phyloP scores from a whole-genome alignment of 1,140 invertebrate species.

The Hirudo medicinalis region DNA sequence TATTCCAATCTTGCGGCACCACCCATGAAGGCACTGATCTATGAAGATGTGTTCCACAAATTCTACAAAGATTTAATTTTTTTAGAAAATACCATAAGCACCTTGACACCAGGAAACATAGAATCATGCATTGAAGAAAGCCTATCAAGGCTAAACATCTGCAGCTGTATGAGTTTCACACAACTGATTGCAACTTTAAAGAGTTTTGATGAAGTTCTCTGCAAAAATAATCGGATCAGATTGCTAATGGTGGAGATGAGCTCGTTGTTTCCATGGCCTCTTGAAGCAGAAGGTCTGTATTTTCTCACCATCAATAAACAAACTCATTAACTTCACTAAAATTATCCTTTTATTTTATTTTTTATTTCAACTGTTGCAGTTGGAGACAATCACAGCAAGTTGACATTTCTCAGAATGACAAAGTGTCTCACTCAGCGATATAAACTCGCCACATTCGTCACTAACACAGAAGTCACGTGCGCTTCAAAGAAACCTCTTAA shows the following conservation, averaged over 20 bases:
- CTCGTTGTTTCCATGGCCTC: slow-evolving; percentile 4
- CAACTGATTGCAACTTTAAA: background rate
- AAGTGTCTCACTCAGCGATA: background rate
- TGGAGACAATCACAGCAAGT: background rate
- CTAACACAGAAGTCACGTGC: background rate
- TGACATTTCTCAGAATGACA: background rate
- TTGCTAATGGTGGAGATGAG: background rate
- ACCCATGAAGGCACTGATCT: no score
- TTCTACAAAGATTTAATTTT: no score
- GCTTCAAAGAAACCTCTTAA: background rate
- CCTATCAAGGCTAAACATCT: background rate
- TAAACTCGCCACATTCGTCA: background rate
- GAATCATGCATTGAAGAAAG: background rate
- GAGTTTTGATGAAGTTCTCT: background rate
- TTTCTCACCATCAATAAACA: background rate
- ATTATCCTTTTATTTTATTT: background rate
- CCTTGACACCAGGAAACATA: background rate
- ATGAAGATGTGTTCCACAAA: no score
- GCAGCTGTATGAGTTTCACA: background rate
- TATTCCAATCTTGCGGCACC: no score
- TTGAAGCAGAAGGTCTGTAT: background rate
- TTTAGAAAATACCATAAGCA: no score
- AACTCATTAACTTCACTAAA: background rate
- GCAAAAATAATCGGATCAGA: background rate
- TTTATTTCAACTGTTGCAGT: background rate